These are phyloP conservation scores for Drosophila punjabiensis DNA, from an alignment of 1,140 invertebrate genomes.

Conservation along the genomic window DNA sequence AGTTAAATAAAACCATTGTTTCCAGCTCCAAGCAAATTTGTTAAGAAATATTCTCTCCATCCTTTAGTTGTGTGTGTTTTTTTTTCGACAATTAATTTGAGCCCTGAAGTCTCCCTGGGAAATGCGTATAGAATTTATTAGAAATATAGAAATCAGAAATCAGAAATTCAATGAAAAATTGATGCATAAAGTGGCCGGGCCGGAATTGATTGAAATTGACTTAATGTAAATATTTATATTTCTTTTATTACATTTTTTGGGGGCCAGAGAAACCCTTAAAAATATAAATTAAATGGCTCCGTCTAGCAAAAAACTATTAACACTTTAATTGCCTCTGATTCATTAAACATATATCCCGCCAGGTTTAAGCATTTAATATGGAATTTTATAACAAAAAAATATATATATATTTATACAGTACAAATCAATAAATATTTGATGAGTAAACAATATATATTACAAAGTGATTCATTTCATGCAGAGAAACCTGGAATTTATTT, in stretches of 20 bases:
- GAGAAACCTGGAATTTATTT: not conserved
- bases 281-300: not conserved
- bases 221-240: conserved; percentile 21
- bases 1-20: conserved; percentile 45
- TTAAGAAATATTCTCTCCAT: conserved; percentile 21
- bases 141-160: conserved; percentile 8
- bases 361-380: conserved; percentile 3
- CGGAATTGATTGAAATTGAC: conserved; percentile 36
- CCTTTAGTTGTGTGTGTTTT: not conserved
- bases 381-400: not conserved
- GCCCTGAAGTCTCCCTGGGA: conserved; percentile 16
- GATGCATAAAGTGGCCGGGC: conserved; percentile 34
- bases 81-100: conserved; percentile 40
- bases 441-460: conserved; percentile 11
- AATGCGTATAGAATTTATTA: conserved; percentile 26
- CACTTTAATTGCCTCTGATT: not conserved
- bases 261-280: not conserved
- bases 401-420: not conserved
- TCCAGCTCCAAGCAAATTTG: conserved; percentile 10
- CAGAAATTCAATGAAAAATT: conserved; percentile 53
- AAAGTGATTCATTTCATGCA: conserved; percentile 24
- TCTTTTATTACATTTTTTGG: not conserved
- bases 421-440: conserved; percentile 22
- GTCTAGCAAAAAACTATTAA: conserved; percentile 2
- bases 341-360: not conserved